A percentile compares a stretch with the other conserved stretches of the same genome.
These are phyloP conservation scores for Marisa cornuarietis DNA, from an alignment of 1,140 invertebrate genomes.

Conservation along the genomic window DNA sequence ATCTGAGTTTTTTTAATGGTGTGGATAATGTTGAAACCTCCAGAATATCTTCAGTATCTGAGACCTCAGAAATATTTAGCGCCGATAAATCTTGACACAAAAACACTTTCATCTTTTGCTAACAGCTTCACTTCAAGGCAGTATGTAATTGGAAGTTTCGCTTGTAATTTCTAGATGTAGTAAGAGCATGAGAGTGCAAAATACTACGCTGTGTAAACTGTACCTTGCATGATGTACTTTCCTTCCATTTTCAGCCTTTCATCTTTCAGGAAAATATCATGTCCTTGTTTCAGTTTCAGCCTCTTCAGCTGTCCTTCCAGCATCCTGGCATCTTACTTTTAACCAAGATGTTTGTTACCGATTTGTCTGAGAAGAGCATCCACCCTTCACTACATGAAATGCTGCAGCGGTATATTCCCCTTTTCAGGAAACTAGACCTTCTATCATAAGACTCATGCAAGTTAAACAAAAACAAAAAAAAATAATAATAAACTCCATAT, in stretches of 20 bases:
- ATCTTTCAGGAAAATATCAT: conserved; percentile 1
- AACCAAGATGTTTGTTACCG: too few species aligned
- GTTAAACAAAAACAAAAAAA: too few species aligned
- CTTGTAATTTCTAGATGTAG: background rate
- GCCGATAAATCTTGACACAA: background rate
- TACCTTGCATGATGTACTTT: background rate
- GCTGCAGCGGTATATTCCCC: too few species aligned
- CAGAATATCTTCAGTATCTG: background rate
- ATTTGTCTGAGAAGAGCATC: too few species aligned
- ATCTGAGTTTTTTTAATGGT: background rate
- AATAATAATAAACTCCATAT: too few species aligned
- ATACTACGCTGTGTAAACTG: background rate
- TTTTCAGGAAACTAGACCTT: too few species aligned
- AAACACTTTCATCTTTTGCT: too few species aligned
- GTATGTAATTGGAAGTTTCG: background rate
- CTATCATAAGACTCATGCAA: too few species aligned
- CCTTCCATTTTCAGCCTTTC: conserved; percentile 7
- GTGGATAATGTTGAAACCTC: background rate
- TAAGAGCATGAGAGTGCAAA: background rate
- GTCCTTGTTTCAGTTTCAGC: conserved; percentile 14
- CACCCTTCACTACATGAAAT: too few species aligned
- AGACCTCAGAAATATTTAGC: background rate
- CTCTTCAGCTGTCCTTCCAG: conserved; percentile 8
- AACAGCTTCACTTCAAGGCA: background rate
- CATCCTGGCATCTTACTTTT: too few species aligned